phyloP scores from a whole-genome alignment of 1,140 invertebrate genomes.

The Zaprionus taronus region DNA sequence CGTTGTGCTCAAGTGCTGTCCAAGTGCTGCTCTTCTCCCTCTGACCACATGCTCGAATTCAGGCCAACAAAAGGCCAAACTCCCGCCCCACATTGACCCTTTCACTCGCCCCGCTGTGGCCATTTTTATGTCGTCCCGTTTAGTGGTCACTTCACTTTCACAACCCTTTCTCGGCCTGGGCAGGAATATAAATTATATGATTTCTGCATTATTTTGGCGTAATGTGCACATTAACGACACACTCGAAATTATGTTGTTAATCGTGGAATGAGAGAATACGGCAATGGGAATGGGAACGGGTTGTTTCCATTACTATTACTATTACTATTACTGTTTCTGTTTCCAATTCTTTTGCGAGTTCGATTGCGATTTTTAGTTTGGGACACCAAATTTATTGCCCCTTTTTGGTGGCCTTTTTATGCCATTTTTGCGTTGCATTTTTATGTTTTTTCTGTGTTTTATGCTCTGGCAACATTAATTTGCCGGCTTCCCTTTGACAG shows the following conservation, averaged over 20 bases:
- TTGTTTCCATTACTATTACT: constrained; percentile 1
- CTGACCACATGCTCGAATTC: constrained; percentile 77
- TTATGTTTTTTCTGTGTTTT: constrained; percentile 61
- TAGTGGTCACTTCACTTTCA: constrained; percentile 60
- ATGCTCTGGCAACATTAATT: constrained; percentile 66
- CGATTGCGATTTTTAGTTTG: constrained; percentile 47
- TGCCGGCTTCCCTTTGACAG: constrained; percentile 58
- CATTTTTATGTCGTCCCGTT: constrained; percentile 68
- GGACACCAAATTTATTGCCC: constrained; percentile 66
- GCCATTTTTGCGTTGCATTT: constrained; percentile 76
- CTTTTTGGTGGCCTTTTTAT: constrained; percentile 69
- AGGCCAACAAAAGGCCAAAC: constrained; percentile 22
- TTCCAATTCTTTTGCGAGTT: neutral
- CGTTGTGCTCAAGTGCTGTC: neutral
- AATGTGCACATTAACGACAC: constrained; percentile 81
- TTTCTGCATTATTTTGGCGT: constrained; percentile 81
- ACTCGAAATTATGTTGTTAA: constrained; percentile 79
- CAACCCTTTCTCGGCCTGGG: constrained; percentile 44
- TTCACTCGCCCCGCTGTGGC: constrained; percentile 54
- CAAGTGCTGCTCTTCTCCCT: constrained; percentile 47
- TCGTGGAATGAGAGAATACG: constrained; percentile 34
- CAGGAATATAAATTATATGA: constrained; percentile 72
- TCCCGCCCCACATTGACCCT: constrained; percentile 66
- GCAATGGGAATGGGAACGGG: neutral
- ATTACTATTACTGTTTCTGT: neutral